Evolutionary conservation across 2,888 invertebrate species (phyloP), one percentile per base, ranked within the genome.

Genomic region (Rapana venosa): DNA sequence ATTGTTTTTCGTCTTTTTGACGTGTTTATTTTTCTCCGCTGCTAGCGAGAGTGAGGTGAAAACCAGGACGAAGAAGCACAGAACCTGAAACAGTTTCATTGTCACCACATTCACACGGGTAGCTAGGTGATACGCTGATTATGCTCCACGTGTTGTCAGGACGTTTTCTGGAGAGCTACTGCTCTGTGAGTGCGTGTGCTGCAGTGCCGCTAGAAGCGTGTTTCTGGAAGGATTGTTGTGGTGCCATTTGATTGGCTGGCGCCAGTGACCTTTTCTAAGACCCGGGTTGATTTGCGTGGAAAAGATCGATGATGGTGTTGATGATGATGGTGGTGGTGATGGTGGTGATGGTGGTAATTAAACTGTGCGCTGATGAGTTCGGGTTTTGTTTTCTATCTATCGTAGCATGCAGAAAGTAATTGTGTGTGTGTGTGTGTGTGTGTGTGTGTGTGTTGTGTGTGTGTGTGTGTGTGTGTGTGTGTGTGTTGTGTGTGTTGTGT

Each of bases 151-250:
- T n/a, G 74, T 74, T n/a, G n/a, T 32, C 66, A 32, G 36, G 32
- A 36, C 56, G 66, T 4, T 66, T 35, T 32, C 36, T 35, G 26
- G 47, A 13, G 36, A 70, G 58, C 87, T 22, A 56, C 87, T 77
- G 70, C 17, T 87, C 36, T 26, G 22, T 20, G 70, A 1, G 56
- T 66, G 74, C 26, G 74, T 77, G 36, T 70, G 35, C n/a, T 35
- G 36, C 22, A 56, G 8, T 22, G 90, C 58, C 77, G 88, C 56
- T 35, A 83, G 89, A 87, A 83, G 85, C 32, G 47, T 66, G 56
- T 88, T 88, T 90, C 86, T 90, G 58, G 79, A 56, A 36, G 77
- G 79, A 35, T 90, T 90, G 90, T 88, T 90, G 90, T 90, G 90
- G 88, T 88, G 86, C 30, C 56, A 32, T 86, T 15, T 79, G 79